Conservation (phyloP, 1,140 invertebrate genomes). For the Chironomus tepperi region DNA sequence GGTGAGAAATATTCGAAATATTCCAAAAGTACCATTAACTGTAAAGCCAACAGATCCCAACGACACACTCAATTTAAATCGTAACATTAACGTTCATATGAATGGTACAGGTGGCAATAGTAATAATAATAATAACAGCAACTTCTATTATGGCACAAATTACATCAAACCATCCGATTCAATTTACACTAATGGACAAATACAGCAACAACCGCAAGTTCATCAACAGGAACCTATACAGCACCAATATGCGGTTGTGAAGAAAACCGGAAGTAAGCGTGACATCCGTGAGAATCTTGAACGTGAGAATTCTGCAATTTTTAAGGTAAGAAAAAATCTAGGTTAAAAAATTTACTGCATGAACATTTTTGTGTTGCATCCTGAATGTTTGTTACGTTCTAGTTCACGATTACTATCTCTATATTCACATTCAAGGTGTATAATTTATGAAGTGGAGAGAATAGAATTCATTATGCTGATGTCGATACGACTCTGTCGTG, state of each 20-base stretch:
- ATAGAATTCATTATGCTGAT: no score
- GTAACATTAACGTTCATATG: neutral
- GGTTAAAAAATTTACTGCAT: no score
- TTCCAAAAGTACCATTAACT: slow-evolving; percentile 37
- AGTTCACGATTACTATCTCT: no score
- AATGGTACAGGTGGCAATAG: neutral
- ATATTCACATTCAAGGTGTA: no score
- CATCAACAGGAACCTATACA: slow-evolving; percentile 31
- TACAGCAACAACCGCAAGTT: slow-evolving; percentile 27
- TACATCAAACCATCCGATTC: slow-evolving; percentile 26
- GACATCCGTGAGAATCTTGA: slow-evolving; percentile 38
- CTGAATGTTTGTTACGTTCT: no score
- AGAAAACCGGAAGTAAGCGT: slow-evolving; percentile 34
- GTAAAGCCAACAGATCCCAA: slow-evolving; percentile 37
- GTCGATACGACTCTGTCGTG: no score
- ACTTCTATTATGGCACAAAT: slow-evolving; percentile 4
- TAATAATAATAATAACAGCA: slow-evolving; percentile 10
- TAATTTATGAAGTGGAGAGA: no score
- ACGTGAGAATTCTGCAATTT: slow-evolving; percentile 37
- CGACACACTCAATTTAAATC: slow-evolving; percentile 29
- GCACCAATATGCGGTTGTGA: slow-evolving; percentile 27
- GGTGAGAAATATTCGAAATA: slow-evolving; percentile 37
- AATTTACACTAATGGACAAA: slow-evolving; percentile 28
- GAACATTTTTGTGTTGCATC: no score
- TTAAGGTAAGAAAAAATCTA: slow-evolving; percentile 31